A percentile compares a stretch with the other conserved stretches of the same genome.
These are phyloP conservation scores for Pemphigus obesinymphae DNA, from an alignment of 1,140 invertebrate genomes.

Conservation along the genomic window DNA sequence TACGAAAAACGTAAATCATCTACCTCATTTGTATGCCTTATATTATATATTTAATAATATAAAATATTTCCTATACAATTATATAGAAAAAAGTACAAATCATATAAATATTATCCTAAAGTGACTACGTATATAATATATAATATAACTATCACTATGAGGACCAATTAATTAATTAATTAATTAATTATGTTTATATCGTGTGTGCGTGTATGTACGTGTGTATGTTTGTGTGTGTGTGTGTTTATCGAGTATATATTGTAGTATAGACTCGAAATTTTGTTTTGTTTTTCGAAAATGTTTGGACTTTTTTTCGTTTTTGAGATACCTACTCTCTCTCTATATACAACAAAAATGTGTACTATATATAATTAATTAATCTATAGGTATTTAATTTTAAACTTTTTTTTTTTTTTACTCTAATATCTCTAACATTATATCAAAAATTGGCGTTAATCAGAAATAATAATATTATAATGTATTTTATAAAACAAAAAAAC, in stretches of 20 bases:
- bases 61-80: constrained; percentile 17
- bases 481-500: neutral
- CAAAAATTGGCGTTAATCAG: no score
- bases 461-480: neutral
- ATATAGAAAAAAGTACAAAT: constrained; percentile 39
- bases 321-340: no score
- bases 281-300: no score
- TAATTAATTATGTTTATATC: constrained; percentile 8
- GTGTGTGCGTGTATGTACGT: neutral
- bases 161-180: constrained; percentile 32
- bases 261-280: no score
- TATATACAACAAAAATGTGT: no score
- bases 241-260: no score
- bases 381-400: no score
- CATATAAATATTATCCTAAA: constrained; percentile 32
- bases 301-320: no score
- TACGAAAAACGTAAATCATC: constrained; percentile 30
- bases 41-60: neutral
- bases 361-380: no score
- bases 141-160: constrained; percentile 30
- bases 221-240: neutral
- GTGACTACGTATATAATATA: no score
- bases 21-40: constrained; percentile 41
- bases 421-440: no score
- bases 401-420: no score